Evolutionary conservation across 2,797 vertebrate species (phyloP), one percentile per base, ranked within the genome.

Genomic region (Takifugu ocellatus): DNA sequence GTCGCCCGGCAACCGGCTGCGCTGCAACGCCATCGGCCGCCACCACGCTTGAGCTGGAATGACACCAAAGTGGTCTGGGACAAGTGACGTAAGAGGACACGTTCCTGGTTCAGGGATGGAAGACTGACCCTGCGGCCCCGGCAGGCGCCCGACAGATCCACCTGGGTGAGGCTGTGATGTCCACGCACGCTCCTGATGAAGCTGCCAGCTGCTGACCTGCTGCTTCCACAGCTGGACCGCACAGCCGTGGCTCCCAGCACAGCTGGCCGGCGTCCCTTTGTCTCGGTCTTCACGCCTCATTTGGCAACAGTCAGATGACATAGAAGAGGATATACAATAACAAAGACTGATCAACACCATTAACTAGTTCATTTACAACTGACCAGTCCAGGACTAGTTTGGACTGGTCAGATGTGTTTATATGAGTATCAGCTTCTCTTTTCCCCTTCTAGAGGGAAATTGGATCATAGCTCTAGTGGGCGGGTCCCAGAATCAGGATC

Each of bases 251-350:
- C 72, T 77, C 77, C 81, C 70, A 84, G 64, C 73, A 82, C 72
- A 82, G 85, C 88, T 87, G 84, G 80, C 87, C 86, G 82, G 87
- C 66, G 70, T 77, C 72, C 62, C 62, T 72, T 25, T 54, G 71
- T 75, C 61, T 87, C 79, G 82, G 68, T 39, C 36, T 1, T 85
- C 78, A 82, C 16, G 78, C 70, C 77, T 81, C 78, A 78, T 88
- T 87, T 88, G 70, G 70, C 75, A 72, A 48, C 69, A 77, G 71
- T 84, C 63, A 81, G 77, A 84, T 82, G 79, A 86, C 36, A 39
- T 3, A 39, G 6, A 56, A 39, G 36, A 11, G 14, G 36, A 39
- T 10, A 10, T 39, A 14, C 36, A 39, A 5, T 3, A 39, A 1
- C 11, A 39, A 39, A 39, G 36, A 1, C 14, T 39, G 1, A 39